Evolutionary conservation across 2,888 invertebrate species (phyloP), one percentile per base, ranked within the genome.

Genomic region (Bembecia ichneumoniformis): DNA sequence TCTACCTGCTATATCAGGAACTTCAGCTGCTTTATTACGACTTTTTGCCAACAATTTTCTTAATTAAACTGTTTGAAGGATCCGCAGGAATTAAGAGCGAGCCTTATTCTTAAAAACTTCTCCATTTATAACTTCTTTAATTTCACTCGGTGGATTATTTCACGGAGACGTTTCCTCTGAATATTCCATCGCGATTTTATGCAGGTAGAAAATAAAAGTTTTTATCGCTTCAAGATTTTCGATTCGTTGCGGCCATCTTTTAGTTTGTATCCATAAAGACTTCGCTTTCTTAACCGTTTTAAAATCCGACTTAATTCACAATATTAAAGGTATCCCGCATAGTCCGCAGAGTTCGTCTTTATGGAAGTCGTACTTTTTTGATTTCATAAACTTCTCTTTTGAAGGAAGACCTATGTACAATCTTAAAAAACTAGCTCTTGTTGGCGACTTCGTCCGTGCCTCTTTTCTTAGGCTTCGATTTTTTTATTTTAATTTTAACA

Each of bases 41-140:
- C 40, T 40, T 40, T 40, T 40, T 40, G 40, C 40, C 40, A 40
- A 40, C 40, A 40, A 40, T 40, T 40, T 40, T 40, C 40, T 66
- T 70, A 66, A 70, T 70, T 67, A 69, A 69, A 68, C 62, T 57
- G 60, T 68, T 64, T 60, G 67, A 64, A 61, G 60, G 62, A 55
- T 54, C 59, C 61, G 55, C 54, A 61, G 58, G 62, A 63, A 69
- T 66, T 65, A 17, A n/a, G 28, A 13, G 11, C 28, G 55, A 55
- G 61, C 57, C 58, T 56, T 55, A 52, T 57, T 57, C 60, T 58
- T 55, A 15, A 58, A 60, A 68, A 68, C 60, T 69, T 69, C 60
- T 61, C 66, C 68, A 66, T 77, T 70, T 67, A 68, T 70, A 75
- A 74, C 74, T 74, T 77, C 66, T 72, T 75, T 74, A 76, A 77